Evolutionary conservation across 2,888 invertebrate species (phyloP), one percentile per base, ranked within the genome.

Genomic region (Capitulum mitella): DNA sequence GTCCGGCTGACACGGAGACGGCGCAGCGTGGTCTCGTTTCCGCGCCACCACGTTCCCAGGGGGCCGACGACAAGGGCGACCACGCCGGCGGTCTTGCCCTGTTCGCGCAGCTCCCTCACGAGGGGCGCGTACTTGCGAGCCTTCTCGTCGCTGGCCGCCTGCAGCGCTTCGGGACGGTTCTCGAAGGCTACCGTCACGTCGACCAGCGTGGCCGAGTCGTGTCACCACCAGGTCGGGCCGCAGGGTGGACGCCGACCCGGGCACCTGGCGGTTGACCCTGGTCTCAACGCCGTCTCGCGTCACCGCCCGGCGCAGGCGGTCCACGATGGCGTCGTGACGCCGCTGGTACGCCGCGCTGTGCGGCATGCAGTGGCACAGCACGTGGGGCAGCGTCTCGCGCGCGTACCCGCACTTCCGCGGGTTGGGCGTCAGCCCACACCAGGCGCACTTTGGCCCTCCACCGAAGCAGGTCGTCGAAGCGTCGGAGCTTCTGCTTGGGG

Each of bases 181-280:
- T 51, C 51, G 51, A 51, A 51, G 51, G 51, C 51, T 5, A 51
- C 22, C 1, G 51, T 51, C 0, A 51, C 51, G 22, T 51, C 51
- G 22, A 22, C 51, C 51, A 51, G 22, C 19, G 22, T 22, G 51
- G 22, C 51, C 51, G 16, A 16, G 51, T 51, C 22, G 29, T 8
- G 58, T 61, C 58, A 61, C 14, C 14, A 61, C 58, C 58, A 61
- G 58, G 58, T 61, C 58, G 29, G 58, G 58, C 14, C 58, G 58
- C 29, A 61, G 58, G 10, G 12, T 29, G 0, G 58, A 29, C 2
- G 29, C 58, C 2, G 8, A 12, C 12, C 29, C 58, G 26, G 58
- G 58, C 29, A 61, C 58, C 58, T 12, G 58, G 1, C 58, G 58
- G 26, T 61, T 29, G 14, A 29, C 58, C 5, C 2, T 10, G 12